Conservation (phyloP, 2,888 invertebrate genomes). For the Resseliella maxima region DNA sequence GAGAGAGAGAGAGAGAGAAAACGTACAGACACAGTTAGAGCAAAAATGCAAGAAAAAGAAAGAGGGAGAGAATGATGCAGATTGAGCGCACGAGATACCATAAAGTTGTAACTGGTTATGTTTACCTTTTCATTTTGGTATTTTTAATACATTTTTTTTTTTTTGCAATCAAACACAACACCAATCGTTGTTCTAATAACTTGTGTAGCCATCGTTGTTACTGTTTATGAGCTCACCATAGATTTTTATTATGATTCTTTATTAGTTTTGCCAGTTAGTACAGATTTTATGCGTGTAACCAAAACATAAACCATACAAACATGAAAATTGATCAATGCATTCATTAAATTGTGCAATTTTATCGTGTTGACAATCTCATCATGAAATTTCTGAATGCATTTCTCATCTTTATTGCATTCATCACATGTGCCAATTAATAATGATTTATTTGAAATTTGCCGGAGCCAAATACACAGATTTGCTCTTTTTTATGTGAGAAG, state of each 20-base stretch:
- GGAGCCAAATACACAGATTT: background rate
- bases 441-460: background rate
- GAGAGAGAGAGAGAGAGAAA: no score
- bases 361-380: background rate
- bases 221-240: background rate
- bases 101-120: conserved; percentile 48
- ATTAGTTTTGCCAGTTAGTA: background rate
- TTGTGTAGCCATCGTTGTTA: background rate
- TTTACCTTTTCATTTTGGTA: conserved; percentile 31
- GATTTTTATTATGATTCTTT: background rate
- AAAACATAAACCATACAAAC: background rate
- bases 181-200: conserved; percentile 46
- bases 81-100: conserved; percentile 31
- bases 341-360: background rate
- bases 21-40: no score
- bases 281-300: background rate
- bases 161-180: background rate
- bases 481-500: background rate
- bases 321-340: conserved; percentile 31
- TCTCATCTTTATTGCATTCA: background rate
- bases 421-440: conserved; percentile 14
- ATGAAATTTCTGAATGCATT: background rate
- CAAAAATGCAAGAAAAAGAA: no score
- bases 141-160: background rate
- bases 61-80: background rate